Evolutionary conservation across 2,797 vertebrate genomes (phyloP).

Genomic region (Acrocephalus scirpaceus): DNA sequence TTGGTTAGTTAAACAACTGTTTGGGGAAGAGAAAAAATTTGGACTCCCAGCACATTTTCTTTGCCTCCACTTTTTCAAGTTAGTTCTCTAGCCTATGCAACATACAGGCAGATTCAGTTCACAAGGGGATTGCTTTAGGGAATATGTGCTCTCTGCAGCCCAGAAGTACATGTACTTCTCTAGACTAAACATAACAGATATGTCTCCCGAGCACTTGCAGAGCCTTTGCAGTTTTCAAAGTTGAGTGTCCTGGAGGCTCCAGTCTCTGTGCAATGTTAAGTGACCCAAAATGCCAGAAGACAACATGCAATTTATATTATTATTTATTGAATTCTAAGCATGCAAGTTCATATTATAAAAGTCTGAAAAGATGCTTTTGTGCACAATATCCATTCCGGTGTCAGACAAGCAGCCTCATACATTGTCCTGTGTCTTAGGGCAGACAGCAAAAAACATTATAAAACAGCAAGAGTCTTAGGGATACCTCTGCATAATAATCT

Average conservation of each 20-base stretch:
- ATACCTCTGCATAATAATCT: not conserved
- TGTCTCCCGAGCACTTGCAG: not conserved
- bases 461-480: not conserved
- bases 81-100: not conserved
- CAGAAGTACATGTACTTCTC: not conserved
- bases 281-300: not conserved
- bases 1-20: not conserved
- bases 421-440: not conserved
- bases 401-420: not conserved
- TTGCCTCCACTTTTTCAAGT: not conserved
- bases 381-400: not conserved
- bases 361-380: not conserved
- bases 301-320: not conserved
- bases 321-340: slow-evolving; percentile 29
- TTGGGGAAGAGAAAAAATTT: not conserved
- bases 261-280: not conserved
- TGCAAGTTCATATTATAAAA: not conserved
- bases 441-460: not conserved
- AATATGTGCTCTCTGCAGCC: not conserved
- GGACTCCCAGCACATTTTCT: not conserved
- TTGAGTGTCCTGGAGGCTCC: not conserved
- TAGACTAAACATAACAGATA: slow-evolving; percentile 21
- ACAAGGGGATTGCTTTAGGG: not conserved
- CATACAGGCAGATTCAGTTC: not conserved
- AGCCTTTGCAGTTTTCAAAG: not conserved